phyloP scores from a whole-genome alignment of 1,140 invertebrate genomes.

The Eumeta japonica region DNA sequence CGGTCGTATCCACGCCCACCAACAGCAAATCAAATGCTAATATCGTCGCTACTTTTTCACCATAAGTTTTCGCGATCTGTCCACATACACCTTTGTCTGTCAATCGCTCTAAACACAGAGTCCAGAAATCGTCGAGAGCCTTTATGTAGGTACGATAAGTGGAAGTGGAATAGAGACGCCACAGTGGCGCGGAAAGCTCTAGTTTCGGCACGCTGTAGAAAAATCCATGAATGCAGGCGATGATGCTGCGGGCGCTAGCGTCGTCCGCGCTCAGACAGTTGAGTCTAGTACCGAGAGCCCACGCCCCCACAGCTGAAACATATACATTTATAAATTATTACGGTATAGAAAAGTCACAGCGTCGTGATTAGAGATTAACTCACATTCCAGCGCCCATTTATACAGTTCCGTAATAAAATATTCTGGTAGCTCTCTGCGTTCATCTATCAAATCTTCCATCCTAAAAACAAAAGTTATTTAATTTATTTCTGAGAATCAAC shows the following conservation, averaged over 20 bases:
- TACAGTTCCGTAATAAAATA: constrained; percentile 81
- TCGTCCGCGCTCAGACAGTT: constrained; percentile 70
- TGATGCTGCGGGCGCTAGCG: constrained; percentile 70
- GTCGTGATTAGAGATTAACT: constrained; percentile 39
- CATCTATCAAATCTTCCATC: constrained; percentile 66
- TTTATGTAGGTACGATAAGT: constrained; percentile 72
- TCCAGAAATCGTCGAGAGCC: constrained; percentile 68
- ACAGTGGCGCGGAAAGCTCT: constrained; percentile 77
- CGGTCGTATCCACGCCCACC: constrained; percentile 87
- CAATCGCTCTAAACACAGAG: constrained; percentile 40
- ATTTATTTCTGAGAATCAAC: constrained; percentile 3
- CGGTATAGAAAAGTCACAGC: no score
- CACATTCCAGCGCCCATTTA: constrained; percentile 88
- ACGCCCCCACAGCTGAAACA: constrained; percentile 71
- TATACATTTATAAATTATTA: no score
- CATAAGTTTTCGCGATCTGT: constrained; percentile 28
- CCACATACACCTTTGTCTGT: constrained; percentile 46
- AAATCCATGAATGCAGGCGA: constrained; percentile 75
- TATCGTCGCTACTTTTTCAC: constrained; percentile 68
- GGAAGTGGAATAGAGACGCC: constrained; percentile 75
- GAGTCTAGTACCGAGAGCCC: constrained; percentile 76
- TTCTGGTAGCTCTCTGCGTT: constrained; percentile 67
- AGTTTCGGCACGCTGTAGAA: constrained; percentile 77
- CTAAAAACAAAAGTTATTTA: constrained; percentile 50
- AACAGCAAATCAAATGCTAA: constrained; percentile 79